A percentile compares a stretch with the other conserved stretches of the same genome.
Conservation (phyloP, 2,113 vertebrate genomes). For the Cisticola juncidis region DNA sequence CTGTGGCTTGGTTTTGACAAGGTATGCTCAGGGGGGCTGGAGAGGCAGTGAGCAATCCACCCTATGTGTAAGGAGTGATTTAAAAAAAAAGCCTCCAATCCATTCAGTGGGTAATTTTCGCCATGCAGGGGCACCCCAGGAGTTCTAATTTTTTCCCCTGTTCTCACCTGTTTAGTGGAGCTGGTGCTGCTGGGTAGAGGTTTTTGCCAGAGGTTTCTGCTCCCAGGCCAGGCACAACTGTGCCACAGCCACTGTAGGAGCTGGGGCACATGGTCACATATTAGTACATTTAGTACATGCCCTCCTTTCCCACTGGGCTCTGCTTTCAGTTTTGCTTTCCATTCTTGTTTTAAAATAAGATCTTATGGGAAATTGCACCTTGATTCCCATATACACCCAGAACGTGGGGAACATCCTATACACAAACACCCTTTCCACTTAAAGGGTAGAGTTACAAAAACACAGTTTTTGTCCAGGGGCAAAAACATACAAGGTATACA, state of each 20-base stretch:
- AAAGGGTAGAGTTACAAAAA: not conserved
- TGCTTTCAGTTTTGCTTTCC: not conserved
- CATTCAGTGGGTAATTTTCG: not conserved
- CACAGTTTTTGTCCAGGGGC: not conserved
- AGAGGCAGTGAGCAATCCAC: not conserved
- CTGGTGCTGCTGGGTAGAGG: not conserved
- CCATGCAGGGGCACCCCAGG: not conserved
- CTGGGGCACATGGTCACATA: not conserved
- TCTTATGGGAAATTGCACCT: not conserved
- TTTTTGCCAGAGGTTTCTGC: not conserved
- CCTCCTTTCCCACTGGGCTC: not conserved
- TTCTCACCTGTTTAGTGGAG: not conserved
- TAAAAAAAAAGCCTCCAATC: not conserved
- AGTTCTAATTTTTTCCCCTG: fast-evolving
- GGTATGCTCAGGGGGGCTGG: not conserved
- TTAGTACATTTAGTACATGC: no score
- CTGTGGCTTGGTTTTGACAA: not conserved
- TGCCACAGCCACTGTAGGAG: not conserved
- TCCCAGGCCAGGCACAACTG: fast-evolving
- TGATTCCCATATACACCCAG: not conserved
- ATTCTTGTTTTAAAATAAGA: not conserved
- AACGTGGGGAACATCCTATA: not conserved
- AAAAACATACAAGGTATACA: not conserved
- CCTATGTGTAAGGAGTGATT: not conserved
- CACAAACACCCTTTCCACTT: not conserved